Conservation (phyloP, 2,113 vertebrate species). For the Tachycineta bicolor region DNA sequence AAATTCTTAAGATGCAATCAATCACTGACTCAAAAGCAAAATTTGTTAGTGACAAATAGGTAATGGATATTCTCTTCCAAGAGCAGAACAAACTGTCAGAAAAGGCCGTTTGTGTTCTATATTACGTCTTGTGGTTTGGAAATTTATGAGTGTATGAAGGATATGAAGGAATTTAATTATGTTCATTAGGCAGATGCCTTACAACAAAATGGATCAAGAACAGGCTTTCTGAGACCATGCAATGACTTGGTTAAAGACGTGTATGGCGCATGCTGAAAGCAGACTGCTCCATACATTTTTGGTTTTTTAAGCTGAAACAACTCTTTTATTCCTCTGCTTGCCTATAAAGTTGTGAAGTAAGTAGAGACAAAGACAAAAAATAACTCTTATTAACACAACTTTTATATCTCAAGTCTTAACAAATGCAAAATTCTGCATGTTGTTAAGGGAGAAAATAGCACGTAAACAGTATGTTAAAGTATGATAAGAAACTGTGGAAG, state of each 20-base stretch:
- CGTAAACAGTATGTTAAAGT: not conserved
- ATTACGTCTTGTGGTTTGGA: not conserved
- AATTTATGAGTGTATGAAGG: not conserved
- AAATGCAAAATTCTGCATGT: not conserved
- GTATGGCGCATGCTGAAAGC: not conserved
- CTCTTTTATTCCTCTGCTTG: not conserved
- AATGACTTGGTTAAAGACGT: not conserved
- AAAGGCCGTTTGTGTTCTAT: not conserved
- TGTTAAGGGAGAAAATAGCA: not conserved
- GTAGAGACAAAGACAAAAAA: not conserved
- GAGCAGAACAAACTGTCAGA: not conserved
- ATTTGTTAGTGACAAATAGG: not conserved
- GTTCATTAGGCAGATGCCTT: not conserved
- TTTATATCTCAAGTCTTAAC: not conserved
- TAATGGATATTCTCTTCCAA: not conserved
- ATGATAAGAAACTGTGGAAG: not conserved
- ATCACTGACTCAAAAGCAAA: not conserved
- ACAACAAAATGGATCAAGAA: not conserved
- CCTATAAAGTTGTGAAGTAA: not conserved
- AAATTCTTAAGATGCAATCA: not conserved
- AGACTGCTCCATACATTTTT: not conserved
- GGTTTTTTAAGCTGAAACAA: not conserved
- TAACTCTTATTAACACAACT: not conserved
- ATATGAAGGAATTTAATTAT: not conserved
- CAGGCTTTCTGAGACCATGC: not conserved